phyloP scores from a whole-genome alignment of 1,140 invertebrate genomes.

The Tetramorium parvispinum region DNA sequence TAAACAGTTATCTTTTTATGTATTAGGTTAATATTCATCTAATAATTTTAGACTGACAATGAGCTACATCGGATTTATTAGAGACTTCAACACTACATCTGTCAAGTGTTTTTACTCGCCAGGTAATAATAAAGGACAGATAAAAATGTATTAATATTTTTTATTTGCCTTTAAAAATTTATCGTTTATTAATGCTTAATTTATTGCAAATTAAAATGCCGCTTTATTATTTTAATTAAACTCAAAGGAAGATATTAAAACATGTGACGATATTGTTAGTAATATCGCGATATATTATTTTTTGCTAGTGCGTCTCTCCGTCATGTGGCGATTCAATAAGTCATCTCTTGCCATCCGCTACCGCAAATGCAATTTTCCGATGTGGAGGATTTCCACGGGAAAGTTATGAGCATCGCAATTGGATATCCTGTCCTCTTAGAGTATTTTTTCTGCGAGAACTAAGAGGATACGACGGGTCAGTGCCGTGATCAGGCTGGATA shows the following conservation, averaged over 20 bases:
- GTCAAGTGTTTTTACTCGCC: neutral
- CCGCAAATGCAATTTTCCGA: constrained; percentile 51
- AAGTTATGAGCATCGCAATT: constrained; percentile 42
- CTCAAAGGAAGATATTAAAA: neutral
- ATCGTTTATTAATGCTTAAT: neutral
- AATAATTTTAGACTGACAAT: neutral
- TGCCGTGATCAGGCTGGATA: constrained; percentile 40
- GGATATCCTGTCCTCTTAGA: constrained; percentile 34
- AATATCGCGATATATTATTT: constrained; percentile 21
- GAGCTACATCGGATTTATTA: neutral
- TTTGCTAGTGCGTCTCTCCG: neutral
- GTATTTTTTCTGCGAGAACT: constrained; percentile 45
- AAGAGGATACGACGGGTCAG: constrained; percentile 37
- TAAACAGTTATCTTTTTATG: neutral
- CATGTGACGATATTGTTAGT: neutral
- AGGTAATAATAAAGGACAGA: neutral
- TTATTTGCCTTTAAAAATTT: neutral
- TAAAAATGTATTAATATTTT: neutral
- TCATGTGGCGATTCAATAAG: constrained; percentile 34
- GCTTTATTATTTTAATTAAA: constrained; percentile 2
- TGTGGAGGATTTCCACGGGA: constrained; percentile 22
- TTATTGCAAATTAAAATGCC: neutral
- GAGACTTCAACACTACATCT: neutral
- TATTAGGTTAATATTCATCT: neutral
- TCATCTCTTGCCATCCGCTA: neutral